Evolutionary conservation across 35 echinoderm and acorn worm species (phyloP), one percentile per base, ranked within the genome.

Genomic region (Ophiothrix spiculata): DNA sequence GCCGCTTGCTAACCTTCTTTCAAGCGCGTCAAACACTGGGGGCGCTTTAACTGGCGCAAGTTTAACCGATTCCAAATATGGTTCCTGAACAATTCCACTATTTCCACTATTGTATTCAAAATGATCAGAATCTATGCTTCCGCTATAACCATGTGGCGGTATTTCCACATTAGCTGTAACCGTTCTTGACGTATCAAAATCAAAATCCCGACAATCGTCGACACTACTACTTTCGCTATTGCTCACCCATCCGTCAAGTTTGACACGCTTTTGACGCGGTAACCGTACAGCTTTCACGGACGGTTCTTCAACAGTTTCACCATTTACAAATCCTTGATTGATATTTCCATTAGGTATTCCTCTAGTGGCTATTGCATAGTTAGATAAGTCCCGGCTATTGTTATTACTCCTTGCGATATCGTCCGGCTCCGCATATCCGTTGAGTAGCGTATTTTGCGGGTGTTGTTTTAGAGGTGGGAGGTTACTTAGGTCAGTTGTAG

Each of bases 351-450:
- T 69, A 2, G 29, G 4, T 69, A 69, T 15, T 12, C 23, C 60
- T 69, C 29, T 15, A 69, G 60, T 25, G 25, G 29, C 60, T 25
- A 69, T 69, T 69, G 60, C 60, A 69, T 69, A 69, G 60, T 25
- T 69, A 31, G 45, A 84, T 17, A 45, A 49, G 15, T 33, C 46
- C 12, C 69, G 32, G 14, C 34, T 32, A 35, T 54, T 84, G 32
- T 23, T 74, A 36, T 60, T 34, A 86, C 21, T 86, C 17, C 29
- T 69, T 2, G 29, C 60, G 25, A 28, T 69, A 2, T 25, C 23
- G 25, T 69, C 29, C 12, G 84, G 84, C 74, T 91, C 89, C 33
- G 49, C 38, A 82, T 91, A 86, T 74, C 94, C 90, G 75, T 93
- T 97, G 74, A 86, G 87, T n/a, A 35, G 21, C 42, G 87, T 75